Evolutionary conservation across 2,113 vertebrate species (phyloP).

Genomic region (Saguinus imperator): DNA sequence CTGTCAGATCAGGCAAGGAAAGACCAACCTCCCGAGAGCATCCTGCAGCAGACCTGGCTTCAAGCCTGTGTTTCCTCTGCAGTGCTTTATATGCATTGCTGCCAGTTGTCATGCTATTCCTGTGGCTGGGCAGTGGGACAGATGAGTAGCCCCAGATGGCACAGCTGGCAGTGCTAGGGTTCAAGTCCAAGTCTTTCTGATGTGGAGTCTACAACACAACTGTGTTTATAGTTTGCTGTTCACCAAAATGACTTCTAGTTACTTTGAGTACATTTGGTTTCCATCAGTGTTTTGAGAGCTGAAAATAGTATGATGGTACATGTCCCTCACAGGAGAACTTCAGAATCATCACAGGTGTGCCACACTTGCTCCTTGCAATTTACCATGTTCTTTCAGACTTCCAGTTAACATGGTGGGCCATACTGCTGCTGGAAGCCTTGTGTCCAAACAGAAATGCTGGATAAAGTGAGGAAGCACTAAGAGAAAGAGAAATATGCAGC

Average conservation of each 20-base stretch:
- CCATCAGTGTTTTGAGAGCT: neutral
- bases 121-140: neutral
- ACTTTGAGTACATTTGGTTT: neutral
- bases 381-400: neutral
- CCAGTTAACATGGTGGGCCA: neutral
- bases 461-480: neutral
- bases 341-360: neutral
- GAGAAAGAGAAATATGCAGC: neutral
- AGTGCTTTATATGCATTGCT: too few species aligned
- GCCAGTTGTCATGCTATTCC: neutral
- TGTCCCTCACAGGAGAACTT: neutral
- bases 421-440: neutral
- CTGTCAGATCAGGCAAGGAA: neutral
- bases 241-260: neutral
- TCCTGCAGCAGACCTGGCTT: neutral
- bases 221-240: neutral
- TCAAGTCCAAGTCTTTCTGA: neutral
- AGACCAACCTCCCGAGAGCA: neutral
- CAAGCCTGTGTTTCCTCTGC: neutral
- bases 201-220: neutral
- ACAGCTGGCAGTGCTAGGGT: neutral
- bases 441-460: neutral
- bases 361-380: neutral
- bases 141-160: neutral
- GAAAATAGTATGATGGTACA: neutral